Conservation (phyloP, 2,888 invertebrate genomes). For the Dorcus parallelipipedus region DNA sequence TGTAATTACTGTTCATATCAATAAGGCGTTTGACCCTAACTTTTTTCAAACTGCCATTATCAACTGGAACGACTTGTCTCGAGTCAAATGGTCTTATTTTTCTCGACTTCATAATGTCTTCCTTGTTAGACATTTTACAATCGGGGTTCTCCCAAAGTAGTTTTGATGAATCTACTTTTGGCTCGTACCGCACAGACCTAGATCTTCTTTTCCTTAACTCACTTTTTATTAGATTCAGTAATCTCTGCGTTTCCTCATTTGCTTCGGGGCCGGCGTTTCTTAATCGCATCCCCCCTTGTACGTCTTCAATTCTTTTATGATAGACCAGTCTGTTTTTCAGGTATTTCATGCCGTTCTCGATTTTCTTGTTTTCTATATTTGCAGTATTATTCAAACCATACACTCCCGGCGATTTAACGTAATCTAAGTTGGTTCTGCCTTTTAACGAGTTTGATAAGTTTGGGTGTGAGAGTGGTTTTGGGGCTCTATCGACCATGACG, state of each 20-base stretch:
- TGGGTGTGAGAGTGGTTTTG: not conserved
- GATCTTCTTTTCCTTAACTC: slow-evolving; percentile 11
- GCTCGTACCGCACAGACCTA: not conserved
- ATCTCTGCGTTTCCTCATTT: slow-evolving; percentile 11
- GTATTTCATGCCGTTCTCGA: slow-evolving; percentile 20
- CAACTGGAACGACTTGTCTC: too few relatives aligned
- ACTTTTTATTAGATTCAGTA: slow-evolving; percentile 9
- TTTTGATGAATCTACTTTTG: too few relatives aligned
- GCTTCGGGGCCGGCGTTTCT: not conserved
- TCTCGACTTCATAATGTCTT: too few relatives aligned
- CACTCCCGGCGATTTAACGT: too few relatives aligned
- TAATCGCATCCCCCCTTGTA: not conserved
- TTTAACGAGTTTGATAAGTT: not conserved
- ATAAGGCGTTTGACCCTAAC: too few relatives aligned
- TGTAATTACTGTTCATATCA: too few relatives aligned
- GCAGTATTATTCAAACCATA: not conserved
- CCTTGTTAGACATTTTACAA: not conserved
- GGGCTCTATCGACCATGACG: not conserved
- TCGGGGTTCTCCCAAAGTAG: too few relatives aligned
- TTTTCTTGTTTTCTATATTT: slow-evolving; percentile 17
- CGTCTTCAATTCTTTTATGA: slow-evolving; percentile 19
- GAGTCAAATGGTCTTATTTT: too few relatives aligned
- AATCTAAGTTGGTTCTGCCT: not conserved
- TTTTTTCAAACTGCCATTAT: too few relatives aligned
- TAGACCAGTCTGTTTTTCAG: slow-evolving; percentile 25